Evolutionary conservation across 2,113 vertebrate species (phyloP).

Genomic region (Diadophis punctatus): DNA sequence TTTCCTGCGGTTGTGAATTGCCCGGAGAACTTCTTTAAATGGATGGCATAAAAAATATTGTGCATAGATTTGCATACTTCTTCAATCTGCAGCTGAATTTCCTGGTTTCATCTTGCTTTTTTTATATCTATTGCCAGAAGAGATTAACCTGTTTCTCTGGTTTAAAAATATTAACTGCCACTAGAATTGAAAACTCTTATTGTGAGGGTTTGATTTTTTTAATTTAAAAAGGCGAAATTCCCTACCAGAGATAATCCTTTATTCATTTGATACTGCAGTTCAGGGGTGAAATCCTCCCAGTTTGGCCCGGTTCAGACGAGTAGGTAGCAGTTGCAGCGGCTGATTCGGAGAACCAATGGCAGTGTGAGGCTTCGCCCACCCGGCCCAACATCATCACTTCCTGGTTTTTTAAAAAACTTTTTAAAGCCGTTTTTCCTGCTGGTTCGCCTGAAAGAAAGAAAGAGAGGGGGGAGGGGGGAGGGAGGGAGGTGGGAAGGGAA

Average conservation of each 20-base stretch:
- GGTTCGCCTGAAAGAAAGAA: too few species aligned
- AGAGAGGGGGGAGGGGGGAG: too few species aligned
- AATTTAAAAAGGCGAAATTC: neutral
- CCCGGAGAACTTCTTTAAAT: neutral
- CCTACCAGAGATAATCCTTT: neutral
- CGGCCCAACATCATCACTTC: too few species aligned
- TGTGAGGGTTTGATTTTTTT: neutral
- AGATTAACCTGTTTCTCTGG: neutral
- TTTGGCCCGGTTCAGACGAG: too few species aligned
- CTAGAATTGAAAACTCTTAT: neutral
- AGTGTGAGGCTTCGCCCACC: too few species aligned
- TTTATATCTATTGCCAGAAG: neutral
- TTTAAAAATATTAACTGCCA: neutral
- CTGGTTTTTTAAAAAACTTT: too few species aligned
- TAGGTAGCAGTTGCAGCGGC: too few species aligned
- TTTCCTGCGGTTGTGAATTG: neutral
- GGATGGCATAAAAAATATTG: neutral
- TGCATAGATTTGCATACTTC: neutral
- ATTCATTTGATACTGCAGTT: neutral
- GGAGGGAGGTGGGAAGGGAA: too few species aligned
- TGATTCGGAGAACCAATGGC: too few species aligned
- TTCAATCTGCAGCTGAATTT: neutral
- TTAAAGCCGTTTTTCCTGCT: too few species aligned
- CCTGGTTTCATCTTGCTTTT: neutral
- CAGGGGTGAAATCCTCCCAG: too few species aligned